Evolutionary conservation across 1,140 invertebrate genomes (phyloP).

Genomic region (Nephotettix cincticeps): DNA sequence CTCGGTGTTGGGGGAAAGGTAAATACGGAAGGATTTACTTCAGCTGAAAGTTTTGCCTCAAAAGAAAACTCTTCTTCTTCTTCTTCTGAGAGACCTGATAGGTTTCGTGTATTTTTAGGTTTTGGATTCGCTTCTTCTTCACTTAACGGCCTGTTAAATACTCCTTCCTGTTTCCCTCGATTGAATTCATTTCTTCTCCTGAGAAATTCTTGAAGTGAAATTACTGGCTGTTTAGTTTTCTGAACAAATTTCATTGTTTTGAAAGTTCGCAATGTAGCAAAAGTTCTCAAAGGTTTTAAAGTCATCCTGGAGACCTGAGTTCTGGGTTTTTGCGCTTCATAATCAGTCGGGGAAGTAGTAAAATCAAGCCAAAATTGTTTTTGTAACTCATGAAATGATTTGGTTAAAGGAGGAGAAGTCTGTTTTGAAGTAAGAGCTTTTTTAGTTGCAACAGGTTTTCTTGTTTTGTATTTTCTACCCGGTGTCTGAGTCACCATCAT

Average conservation of each 20-base stretch:
- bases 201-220: neutral
- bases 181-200: neutral
- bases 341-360: neutral
- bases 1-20: too few species aligned
- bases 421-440: neutral
- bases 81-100: neutral
- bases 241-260: constrained; percentile 3
- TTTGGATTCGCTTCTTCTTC: too few species aligned
- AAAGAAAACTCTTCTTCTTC: neutral
- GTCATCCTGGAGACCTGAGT: neutral
- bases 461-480: neutral
- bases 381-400: too few species aligned
- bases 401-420: too few species aligned
- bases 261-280: neutral
- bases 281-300: neutral
- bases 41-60: neutral
- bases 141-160: neutral
- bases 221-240: neutral
- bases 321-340: neutral
- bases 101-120: too few species aligned
- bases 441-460: neutral
- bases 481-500: neutral
- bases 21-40: neutral
- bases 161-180: neutral
- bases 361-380: too few species aligned